These are phyloP conservation scores for Prochilodus magdalenae DNA, from an alignment of 2,113 vertebrate genomes.

Conservation along the genomic window DNA sequence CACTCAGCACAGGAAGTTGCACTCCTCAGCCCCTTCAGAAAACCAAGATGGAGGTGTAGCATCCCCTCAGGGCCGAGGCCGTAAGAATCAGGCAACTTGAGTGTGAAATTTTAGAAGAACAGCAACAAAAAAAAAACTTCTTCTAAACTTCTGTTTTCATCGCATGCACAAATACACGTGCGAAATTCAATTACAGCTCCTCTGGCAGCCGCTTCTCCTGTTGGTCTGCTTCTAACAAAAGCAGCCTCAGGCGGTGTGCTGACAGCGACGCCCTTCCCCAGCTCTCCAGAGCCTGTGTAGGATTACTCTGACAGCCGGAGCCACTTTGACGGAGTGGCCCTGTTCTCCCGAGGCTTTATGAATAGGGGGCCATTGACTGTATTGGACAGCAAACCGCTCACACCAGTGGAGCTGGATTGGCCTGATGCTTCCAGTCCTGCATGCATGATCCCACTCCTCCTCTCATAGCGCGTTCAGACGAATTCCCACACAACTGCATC, in stretches of 20 bases:
- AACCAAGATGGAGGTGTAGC: slow-evolving; percentile 45
- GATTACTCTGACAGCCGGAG: slow-evolving; percentile 25
- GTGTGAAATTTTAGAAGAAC: slow-evolving; percentile 23
- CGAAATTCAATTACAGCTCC: background rate
- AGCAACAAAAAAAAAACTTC: background rate
- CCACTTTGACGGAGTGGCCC: slow-evolving; percentile 12
- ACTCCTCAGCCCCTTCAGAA: slow-evolving; percentile 41
- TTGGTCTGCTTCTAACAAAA: slow-evolving; percentile 11
- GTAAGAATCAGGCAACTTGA: slow-evolving; percentile 22
- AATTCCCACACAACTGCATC: background rate
- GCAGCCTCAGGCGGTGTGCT: slow-evolving; percentile 23
- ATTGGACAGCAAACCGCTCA: slow-evolving; percentile 33
- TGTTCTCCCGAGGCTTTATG: slow-evolving; percentile 26
- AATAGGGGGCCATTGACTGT: slow-evolving; percentile 32
- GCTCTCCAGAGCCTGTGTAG: slow-evolving; percentile 16
- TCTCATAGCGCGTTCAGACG: background rate
- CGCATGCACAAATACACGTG: background rate
- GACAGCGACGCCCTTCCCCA: slow-evolving; percentile 14
- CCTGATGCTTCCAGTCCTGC: slow-evolving; percentile 1
- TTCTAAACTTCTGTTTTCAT: background rate
- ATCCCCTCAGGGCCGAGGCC: slow-evolving; percentile 32
- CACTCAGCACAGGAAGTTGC: slow-evolving; percentile 57
- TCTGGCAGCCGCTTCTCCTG: background rate
- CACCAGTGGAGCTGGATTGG: slow-evolving; percentile 52
- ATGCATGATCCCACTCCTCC: too few relatives aligned